Conservation (phyloP, 2,888 invertebrate species). For the Lochmaea crataegi region DNA sequence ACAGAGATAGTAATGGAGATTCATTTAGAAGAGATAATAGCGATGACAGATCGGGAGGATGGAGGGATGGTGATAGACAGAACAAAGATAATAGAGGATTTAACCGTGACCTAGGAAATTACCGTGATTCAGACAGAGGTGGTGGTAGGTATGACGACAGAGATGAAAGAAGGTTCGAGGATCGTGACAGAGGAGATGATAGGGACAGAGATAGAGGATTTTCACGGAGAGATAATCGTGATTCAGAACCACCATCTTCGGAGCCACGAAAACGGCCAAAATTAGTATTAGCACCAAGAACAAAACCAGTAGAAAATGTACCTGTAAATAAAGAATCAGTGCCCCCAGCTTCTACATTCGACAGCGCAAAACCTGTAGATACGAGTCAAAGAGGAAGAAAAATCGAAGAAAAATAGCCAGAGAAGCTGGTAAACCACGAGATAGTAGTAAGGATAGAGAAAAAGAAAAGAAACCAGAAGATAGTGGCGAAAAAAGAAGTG, state of each 20-base stretch:
- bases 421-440: slow-evolving; percentile 61
- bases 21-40: slow-evolving; percentile 38
- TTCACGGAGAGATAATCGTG: slow-evolving; percentile 41
- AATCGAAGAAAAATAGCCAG: slow-evolving; percentile 88
- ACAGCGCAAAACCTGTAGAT: slow-evolving; percentile 95
- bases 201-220: slow-evolving; percentile 36
- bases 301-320: slow-evolving; percentile 74
- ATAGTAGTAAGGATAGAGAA: slow-evolving; percentile 54
- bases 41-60: slow-evolving; percentile 45
- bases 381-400: slow-evolving; percentile 90
- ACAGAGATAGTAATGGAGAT: slow-evolving; percentile 42
- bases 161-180: slow-evolving; percentile 54
- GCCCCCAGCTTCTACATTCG: slow-evolving; percentile 85
- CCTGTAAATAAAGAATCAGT: slow-evolving; percentile 63
- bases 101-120: slow-evolving; percentile 44
- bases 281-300: slow-evolving; percentile 83
- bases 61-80: slow-evolving; percentile 61
- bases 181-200: slow-evolving; percentile 48
- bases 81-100: slow-evolving; percentile 55
- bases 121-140: slow-evolving; percentile 38
- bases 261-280: slow-evolving; percentile 80
- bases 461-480: slow-evolving; percentile 15
- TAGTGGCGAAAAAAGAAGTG: slow-evolving; percentile 33
- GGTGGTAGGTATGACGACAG: slow-evolving; percentile 50
- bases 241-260: slow-evolving; percentile 43